Conservation (phyloP, 2,797 vertebrate genomes). For the Aplochiton taeniatus region DNA sequence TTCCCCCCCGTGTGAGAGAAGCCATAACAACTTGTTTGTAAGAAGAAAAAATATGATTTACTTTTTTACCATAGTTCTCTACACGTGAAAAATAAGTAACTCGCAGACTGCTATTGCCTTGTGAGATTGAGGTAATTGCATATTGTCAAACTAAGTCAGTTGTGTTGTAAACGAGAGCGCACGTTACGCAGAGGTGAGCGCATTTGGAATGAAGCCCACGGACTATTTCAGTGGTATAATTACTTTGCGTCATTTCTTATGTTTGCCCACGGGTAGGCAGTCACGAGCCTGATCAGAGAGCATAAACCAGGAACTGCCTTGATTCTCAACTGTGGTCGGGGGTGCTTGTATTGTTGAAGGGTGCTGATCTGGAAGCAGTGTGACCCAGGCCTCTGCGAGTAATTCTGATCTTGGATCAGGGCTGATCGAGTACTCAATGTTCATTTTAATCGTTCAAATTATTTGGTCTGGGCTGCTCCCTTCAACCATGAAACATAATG, state of each 20-base stretch:
- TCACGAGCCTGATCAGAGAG: not conserved
- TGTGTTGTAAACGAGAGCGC: constrained; percentile 42
- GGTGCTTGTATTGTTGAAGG: too few relatives aligned
- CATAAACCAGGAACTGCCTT: too few relatives aligned
- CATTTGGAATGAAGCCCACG: not conserved
- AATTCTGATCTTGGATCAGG: too few relatives aligned
- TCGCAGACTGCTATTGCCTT: too few relatives aligned
- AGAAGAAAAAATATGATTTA: constrained; percentile 44
- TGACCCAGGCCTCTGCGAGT: too few relatives aligned
- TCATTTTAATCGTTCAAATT: too few relatives aligned
- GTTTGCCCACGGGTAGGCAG: constrained; percentile 50
- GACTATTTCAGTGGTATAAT: constrained; percentile 7
- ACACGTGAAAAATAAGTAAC: not conserved
- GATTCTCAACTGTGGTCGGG: too few relatives aligned
- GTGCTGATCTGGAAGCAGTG: too few relatives aligned
- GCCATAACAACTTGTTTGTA: constrained; percentile 82
- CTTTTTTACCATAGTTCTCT: not conserved
- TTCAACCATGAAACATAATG: too few relatives aligned
- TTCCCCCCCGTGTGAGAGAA: constrained; percentile 85
- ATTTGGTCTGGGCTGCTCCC: too few relatives aligned
- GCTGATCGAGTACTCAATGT: too few relatives aligned
- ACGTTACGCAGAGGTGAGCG: not conserved
- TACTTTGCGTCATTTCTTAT: constrained; percentile 6
- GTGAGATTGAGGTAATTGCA: not conserved
- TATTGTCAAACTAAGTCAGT: constrained; percentile 3